Evolutionary conservation across 2,888 invertebrate species (phyloP).

Genomic region (Hymenopus coronatus): DNA sequence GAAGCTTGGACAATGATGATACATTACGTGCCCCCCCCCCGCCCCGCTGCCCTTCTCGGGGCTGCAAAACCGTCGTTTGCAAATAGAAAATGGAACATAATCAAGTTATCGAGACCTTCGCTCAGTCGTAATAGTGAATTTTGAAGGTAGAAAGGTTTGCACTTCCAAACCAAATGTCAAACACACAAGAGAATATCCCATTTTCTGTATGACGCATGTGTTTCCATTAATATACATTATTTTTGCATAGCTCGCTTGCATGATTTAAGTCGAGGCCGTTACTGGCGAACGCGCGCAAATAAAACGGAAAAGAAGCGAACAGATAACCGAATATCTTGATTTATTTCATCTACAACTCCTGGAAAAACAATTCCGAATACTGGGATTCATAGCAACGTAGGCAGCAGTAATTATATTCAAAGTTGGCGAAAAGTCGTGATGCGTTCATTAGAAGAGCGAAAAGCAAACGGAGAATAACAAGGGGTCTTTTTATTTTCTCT

Average conservation of each 20-base stretch:
- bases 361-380: not conserved
- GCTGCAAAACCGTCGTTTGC: not conserved
- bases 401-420: not conserved
- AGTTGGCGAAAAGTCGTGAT: no score
- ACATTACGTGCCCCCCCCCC: not conserved
- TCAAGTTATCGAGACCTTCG: not conserved
- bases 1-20: conserved; percentile 22
- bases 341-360: not conserved
- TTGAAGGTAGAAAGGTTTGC: not conserved
- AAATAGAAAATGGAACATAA: conserved; percentile 15
- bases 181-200: not conserved
- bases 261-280: not conserved
- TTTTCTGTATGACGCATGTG: not conserved
- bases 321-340: not conserved
- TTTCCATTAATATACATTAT: not conserved
- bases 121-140: not conserved
- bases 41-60: not conserved
- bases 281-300: not conserved
- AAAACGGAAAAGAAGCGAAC: not conserved
- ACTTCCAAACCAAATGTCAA: not conserved
- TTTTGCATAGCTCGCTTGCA: not conserved
- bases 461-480: no score
- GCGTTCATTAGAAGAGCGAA: no score
- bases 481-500: no score
- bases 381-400: not conserved